Conservation (phyloP, 1,140 invertebrate species). For the Tyrophagus putrescentiae region DNA sequence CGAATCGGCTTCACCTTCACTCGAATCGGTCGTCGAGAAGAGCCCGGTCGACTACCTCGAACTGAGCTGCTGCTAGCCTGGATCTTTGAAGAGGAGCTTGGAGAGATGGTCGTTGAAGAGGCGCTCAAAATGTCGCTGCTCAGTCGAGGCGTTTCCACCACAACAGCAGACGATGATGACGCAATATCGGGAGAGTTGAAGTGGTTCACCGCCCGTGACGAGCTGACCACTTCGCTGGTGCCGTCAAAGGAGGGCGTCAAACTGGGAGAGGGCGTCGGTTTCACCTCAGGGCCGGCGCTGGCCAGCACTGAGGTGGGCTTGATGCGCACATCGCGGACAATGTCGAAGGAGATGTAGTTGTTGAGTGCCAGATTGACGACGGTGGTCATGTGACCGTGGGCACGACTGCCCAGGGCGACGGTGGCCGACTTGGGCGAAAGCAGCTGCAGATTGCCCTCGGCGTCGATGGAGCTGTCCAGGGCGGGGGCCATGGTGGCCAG, state of each 20-base stretch:
- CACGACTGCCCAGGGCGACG: slow-evolving; percentile 30
- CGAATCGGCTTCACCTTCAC: slow-evolving; percentile 9
- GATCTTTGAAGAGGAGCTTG: too few species aligned
- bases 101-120: too few species aligned
- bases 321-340: slow-evolving; percentile 29
- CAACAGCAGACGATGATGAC: background rate
- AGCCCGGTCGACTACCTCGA: background rate
- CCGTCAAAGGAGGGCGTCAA: background rate
- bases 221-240: background rate
- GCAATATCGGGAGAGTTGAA: background rate
- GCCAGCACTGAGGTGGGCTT: slow-evolving; percentile 31
- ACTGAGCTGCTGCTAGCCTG: background rate
- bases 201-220: background rate
- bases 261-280: background rate
- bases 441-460: slow-evolving; percentile 28
- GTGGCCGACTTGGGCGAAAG: slow-evolving; percentile 24
- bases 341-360: slow-evolving; percentile 30
- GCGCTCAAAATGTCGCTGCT: background rate
- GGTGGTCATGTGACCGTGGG: slow-evolving; percentile 30
- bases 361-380: slow-evolving; percentile 32
- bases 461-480: slow-evolving; percentile 24
- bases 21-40: slow-evolving; percentile 13
- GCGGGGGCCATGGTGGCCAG: slow-evolving; percentile 11
- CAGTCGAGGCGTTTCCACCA: background rate
- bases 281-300: background rate